A percentile compares a stretch with the other conserved stretches of the same genome.
phyloP scores from a whole-genome alignment of 2,888 invertebrate species.

The Cryptocephalus primarius region DNA sequence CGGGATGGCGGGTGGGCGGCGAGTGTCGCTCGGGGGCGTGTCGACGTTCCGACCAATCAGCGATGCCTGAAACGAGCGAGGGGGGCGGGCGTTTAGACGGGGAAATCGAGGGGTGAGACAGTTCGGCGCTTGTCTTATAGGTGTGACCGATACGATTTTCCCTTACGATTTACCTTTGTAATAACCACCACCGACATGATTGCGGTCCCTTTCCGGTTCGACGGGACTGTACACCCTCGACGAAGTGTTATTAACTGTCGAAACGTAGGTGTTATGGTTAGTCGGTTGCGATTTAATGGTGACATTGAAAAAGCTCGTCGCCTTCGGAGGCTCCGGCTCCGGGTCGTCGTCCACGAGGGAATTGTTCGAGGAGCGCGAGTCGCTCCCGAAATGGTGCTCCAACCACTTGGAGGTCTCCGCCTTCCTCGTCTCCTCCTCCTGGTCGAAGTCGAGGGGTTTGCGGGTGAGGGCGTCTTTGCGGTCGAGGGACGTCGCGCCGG shows the following conservation, averaged over 20 bases:
- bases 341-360: conserved; percentile 46
- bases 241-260: conserved; percentile 27
- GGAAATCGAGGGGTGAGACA: too few relatives aligned
- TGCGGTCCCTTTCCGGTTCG: conserved; percentile 39
- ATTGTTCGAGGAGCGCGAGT: conserved; percentile 65
- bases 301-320: conserved; percentile 66
- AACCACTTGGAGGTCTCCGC: conserved; percentile 86
- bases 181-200: conserved; percentile 17
- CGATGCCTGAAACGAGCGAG: conserved; percentile 44
- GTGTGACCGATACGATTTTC: too few relatives aligned
- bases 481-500: conserved; percentile 37
- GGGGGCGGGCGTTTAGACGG: too few relatives aligned
- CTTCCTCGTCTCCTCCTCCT: conserved; percentile 81
- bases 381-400: conserved; percentile 83
- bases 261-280: conserved; percentile 24
- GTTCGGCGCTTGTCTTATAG: too few relatives aligned
- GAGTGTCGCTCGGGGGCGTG: conserved; percentile 15
- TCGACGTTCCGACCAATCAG: conserved; percentile 64
- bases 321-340: conserved; percentile 47
- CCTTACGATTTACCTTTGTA: conserved; percentile 20
- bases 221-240: conserved; percentile 33
- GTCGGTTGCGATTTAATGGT: conserved; percentile 59
- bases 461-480: conserved; percentile 74
- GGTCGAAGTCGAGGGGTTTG: conserved; percentile 72
- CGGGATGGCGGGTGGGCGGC: conserved; percentile 13